Evolutionary conservation across 2,113 vertebrate genomes (phyloP).

Genomic region (Brevimyrus niger): DNA sequence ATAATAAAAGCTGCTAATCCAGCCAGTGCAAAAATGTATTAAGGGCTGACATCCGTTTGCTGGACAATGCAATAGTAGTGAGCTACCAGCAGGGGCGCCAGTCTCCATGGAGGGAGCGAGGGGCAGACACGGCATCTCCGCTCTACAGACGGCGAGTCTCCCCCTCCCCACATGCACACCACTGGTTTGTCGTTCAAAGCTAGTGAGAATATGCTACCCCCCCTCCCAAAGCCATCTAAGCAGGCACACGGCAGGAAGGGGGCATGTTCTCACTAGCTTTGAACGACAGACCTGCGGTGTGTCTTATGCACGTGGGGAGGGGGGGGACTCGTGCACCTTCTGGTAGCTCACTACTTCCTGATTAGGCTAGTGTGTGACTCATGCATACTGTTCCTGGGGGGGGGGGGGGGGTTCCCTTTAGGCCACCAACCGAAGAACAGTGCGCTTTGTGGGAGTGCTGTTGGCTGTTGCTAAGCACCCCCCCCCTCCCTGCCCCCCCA

Average conservation of each 20-base stretch:
- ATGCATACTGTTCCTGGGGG: not conserved
- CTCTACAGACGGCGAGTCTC: not conserved
- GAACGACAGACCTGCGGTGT: too few species aligned
- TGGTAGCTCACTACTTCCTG: not conserved
- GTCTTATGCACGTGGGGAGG: not conserved
- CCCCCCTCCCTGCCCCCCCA: not conserved
- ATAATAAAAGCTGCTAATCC: constrained; percentile 16
- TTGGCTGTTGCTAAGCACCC: not conserved
- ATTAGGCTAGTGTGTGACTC: not conserved
- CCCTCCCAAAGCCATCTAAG: not conserved
- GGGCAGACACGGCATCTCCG: too few species aligned
- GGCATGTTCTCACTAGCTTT: not conserved
- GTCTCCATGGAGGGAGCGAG: too few species aligned
- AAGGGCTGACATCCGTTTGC: not conserved
- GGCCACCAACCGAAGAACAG: not conserved
- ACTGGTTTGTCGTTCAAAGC: not conserved
- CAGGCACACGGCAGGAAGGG: not conserved
- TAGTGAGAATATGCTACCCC: not conserved
- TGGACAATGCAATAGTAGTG: not conserved
- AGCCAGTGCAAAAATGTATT: not conserved
- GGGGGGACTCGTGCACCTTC: not conserved
- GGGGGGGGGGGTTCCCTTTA: not conserved
- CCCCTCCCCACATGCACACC: not conserved
- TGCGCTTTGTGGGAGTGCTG: not conserved
- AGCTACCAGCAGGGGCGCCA: too few species aligned